Base-by-base conservation (phyloP, 2,888 invertebrate genomes). In the Andrena praecox region DNA sequence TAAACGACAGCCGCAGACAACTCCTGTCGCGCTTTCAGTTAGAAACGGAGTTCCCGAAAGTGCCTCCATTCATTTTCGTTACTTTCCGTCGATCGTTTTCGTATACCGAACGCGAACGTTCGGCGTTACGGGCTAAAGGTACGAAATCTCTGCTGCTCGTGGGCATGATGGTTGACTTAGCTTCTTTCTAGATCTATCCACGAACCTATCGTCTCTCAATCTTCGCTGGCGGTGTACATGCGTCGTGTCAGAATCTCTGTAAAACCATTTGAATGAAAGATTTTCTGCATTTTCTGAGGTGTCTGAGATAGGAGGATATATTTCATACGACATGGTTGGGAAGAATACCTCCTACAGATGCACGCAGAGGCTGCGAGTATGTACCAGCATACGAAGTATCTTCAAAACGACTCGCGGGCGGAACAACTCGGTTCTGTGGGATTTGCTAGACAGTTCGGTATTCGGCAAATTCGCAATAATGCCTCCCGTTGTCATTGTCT, bases 391-490 rank as follows among this genome's bases (percentile, higher is more conserved):
- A 63, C 24, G 63, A 31, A 76, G 69, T 62, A 85, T 76, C 68
- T 71, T 70, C 42, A 54, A 52, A 64, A 70, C 77, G 83, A 88
- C 79, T 86, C 71, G 80, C 52, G 68, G 72, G 72, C 48, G 54
- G 42, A 50, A 20, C 72, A 48, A 64, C 64, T 66, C 62, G 80
- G 68, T 88, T 86, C 76, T 77, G 70, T 29, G 63, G 77, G 52
- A 56, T 78, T 68, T 77, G 67, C 56, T 64, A 78, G 78, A 67
- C 74, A 59, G 68, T 29, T 74, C 42, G 87, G 82, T 67, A 88
- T 84, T 80, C 84, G 64, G 74, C 24, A 81, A 84, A 88, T 88
- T 88, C 80, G 89, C 84, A 89, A 89, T 86, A 89, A 89, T 77
- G 64, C 77, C 62, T 52, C 56, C 56, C 64, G 54, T 56, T 64